Conservation (phyloP, 64 coral and sea anemone genomes). For the Actinia tenebrosa region DNA sequence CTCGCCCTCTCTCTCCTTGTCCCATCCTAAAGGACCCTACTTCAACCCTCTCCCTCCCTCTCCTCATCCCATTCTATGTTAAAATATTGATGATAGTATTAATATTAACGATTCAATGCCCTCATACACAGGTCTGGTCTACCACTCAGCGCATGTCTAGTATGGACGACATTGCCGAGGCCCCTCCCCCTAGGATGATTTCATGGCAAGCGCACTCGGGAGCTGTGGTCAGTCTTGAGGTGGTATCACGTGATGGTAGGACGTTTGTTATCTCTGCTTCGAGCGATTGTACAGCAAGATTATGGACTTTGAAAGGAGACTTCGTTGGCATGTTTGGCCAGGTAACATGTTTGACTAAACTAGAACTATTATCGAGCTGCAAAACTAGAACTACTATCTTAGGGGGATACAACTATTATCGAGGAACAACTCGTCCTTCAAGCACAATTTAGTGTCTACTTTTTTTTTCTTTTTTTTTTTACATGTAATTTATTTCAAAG, state of each 20-base stretch:
- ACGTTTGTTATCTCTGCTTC: slow-evolving; percentile 77
- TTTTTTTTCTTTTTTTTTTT: too few species aligned
- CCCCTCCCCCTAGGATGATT: slow-evolving; percentile 47
- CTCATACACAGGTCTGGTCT: slow-evolving; percentile 61
- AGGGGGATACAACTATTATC: slow-evolving; percentile 1
- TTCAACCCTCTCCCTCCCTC: background rate
- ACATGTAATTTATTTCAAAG: too few species aligned
- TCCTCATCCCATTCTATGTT: background rate
- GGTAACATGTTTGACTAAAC: slow-evolving; percentile 34
- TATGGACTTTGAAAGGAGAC: slow-evolving; percentile 72
- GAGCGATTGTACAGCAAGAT: slow-evolving; percentile 74
- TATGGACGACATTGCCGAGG: slow-evolving; percentile 51
- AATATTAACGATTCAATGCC: background rate
- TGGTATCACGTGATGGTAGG: slow-evolving; percentile 34
- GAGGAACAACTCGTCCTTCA: background rate
- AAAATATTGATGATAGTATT: too few species aligned
- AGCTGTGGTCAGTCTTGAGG: slow-evolving; percentile 70
- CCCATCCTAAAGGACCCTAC: background rate
- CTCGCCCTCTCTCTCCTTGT: background rate
- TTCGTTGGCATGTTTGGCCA: slow-evolving; percentile 95
- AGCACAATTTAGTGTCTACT: too few species aligned
- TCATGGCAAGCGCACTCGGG: slow-evolving; percentile 74
- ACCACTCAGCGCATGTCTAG: slow-evolving; percentile 51
- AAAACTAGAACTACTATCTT: background rate
- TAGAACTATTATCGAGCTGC: background rate